Base-by-base conservation (phyloP, 2,113 vertebrate genomes). In the Megaptera novaeangliae region DNA sequence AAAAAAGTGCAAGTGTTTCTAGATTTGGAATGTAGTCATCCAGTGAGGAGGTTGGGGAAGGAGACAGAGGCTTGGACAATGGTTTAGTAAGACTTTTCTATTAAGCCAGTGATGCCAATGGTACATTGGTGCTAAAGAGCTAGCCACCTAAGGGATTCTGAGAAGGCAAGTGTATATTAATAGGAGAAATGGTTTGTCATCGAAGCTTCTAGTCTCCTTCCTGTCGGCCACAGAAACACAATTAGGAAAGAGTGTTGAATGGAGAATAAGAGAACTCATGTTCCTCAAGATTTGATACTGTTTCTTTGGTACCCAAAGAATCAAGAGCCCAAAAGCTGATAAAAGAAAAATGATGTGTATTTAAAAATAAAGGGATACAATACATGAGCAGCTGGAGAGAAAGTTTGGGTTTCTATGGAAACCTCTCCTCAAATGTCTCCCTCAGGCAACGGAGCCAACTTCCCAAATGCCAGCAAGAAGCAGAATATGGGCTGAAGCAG, bases 371-470 rank as follows among this genome's bases (percentile, higher is more conserved):
- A 97, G 39, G 59, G 81, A 96, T 88, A 96, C 94, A 92, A 84
- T 90, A 49, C 64, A 85, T 46, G 92, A 97, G 95, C 94, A 96
- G 93, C 92, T 96, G 95, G 90, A 92, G 88, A 88, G 88, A 96
- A 98, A 97, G 84, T 97, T 95, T 91, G 93, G 68, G 96, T 97
- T 98, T 95, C 97, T 97, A 98, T 98, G 96, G 98, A 98, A 98
- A 98, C 97, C 80, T 91, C 68, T 95, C 90, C 87, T 94, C 96
- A 97, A 97, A 98, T 95, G 94, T 96, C 87, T 97, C 93, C 87
- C 77, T 88, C 61, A 78, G 94, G 84, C 96, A 95, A 59, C 25
- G 5, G 83, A 90, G 95, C 90, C 95, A 96, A 88, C 31, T 96
- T 85, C 69, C 34, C 84, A 97, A 96, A 97, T 95, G 91, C 96